phyloP scores from a whole-genome alignment of 2,797 vertebrate genomes.

The Poecilia velifera region DNA sequence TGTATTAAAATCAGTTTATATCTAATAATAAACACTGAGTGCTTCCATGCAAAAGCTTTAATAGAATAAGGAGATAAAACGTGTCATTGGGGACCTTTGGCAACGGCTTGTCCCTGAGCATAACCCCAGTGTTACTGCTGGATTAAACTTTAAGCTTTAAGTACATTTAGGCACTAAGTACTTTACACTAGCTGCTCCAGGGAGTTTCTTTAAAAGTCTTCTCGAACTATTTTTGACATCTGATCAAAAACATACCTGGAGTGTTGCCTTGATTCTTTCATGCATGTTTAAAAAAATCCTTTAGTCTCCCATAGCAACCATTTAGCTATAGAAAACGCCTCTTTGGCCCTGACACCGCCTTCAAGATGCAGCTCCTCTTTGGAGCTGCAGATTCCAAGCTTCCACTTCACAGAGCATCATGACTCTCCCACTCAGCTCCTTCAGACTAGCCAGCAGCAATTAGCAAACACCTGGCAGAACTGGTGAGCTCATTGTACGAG shows the following conservation, averaged over 20 bases:
- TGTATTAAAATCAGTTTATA: not conserved
- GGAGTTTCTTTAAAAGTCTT: conserved; percentile 53
- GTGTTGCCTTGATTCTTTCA: no score
- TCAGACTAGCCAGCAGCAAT: no score
- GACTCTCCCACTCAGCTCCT: no score
- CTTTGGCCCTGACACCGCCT: no score
- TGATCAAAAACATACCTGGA: not conserved
- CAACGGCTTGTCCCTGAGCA: conserved; percentile 38
- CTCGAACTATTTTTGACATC: conserved; percentile 48
- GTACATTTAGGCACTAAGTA: conserved; percentile 59
- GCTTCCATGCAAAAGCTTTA: not conserved
- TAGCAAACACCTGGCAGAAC: no score
- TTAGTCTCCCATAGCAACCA: no score
- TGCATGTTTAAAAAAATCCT: no score
- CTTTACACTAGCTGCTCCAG: conserved; percentile 56
- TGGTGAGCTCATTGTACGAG: no score
- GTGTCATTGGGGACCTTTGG: conserved; percentile 51
- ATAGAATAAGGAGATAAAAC: conserved; percentile 18
- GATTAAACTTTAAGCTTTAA: conserved; percentile 63
- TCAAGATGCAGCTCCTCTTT: no score
- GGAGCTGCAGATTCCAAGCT: no score
- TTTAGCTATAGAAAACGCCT: no score
- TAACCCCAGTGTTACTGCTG: conserved; percentile 41
- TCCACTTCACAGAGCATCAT: no score
- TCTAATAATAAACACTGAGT: conserved; percentile 13